Evolutionary conservation across 1,140 invertebrate genomes (phyloP), one percentile per base, ranked within the genome.

Genomic region (Lasaia peninsularis): DNA sequence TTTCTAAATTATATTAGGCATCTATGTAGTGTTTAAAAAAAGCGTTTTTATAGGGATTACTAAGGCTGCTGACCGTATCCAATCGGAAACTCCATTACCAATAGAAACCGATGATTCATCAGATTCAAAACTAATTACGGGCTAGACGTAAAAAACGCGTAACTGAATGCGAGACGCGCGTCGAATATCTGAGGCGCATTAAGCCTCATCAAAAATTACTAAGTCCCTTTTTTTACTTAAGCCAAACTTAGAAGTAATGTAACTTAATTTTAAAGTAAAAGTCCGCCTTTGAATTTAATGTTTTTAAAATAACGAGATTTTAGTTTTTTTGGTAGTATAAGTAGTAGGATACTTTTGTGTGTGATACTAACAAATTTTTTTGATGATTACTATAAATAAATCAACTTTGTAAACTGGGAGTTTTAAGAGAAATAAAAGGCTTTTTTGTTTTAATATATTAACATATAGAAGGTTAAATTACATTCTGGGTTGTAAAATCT

Each of bases 11-110:
- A n/a, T 10, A 0, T n/a, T 20, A 48, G n/a, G 11, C 10, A 11
- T 1, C 10, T 14, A 2, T 48, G 2, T 48, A 14, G 9, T 16
- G 10, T 1, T 18, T 21, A 9, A 48, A 11, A 20, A 48, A 48
- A 11, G 44, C 18, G 20, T 21, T 21, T 44, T 48, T 21, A 20
- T 48, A 1, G 20, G 18, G 18, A 21, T 48, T 48, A 48, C 44
- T 48, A 18, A 48, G 20, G 35, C 33, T 82, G 70, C 69, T 58
- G 65, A 67, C 79, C 34, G 65, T 82, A 82, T 68, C 63, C 37
- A 73, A 80, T 79, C 80, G 71, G 78, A 81, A 86, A 86, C 83
- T 86, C 44, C 24, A 28, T 28, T 28, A 28, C 24, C 44, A 48
- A 48, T 48, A 48, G 44, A 48, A 48, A 21, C 44, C 18, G 44